Base-by-base conservation (phyloP, 2,113 vertebrate species). In the Carassius carassius region DNA sequence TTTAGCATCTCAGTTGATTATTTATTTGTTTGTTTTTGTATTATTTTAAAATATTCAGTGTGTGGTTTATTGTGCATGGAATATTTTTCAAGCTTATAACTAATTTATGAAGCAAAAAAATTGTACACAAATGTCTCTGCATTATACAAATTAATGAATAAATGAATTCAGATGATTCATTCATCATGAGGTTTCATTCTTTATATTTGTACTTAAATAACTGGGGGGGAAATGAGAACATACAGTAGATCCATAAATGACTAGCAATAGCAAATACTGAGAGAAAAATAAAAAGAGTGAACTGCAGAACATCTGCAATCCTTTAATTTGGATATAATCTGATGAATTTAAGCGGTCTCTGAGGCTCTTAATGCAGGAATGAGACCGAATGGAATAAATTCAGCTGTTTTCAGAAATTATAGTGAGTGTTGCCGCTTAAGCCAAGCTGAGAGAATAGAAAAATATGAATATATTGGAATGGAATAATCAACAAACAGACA, bases 141-240 rank as follows among this genome's bases (percentile, higher is more conserved):
- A 96, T 95, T 97, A 95, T 97, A 97, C 93, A 96, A 96, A 95
- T 97, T 96, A 97, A 96, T 94, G 93, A 96, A 97, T 96, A 96
- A 92, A 98, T 95, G 92, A 95, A 96, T 94, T 95, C 94, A 91
- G 90, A 94, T n/a, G 56, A 60, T 82, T 82, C 10, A 35, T 77
- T 11, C 25, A 17, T 70, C 4, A 29, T 79, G 65, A 41, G 41
- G 80, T 54, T 54, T 78, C 5, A 1, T 60, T 58, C 11, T 62
- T 81, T 84, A 37, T 37, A 1, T 44, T 44, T 47, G 11, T 76
- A 54, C 19, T 11, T 41, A 32, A 29, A 7, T 21, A 23, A 44
- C 4, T n/a, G 21, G 5, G 5, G 60, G 3, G 3, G 3, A 47
- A 65, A 54, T 32, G 23, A 63, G 12, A 60, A 19, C 21, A 41